These are phyloP conservation scores for Rhynchotus rufescens DNA, from an alignment of 2,797 vertebrate genomes.

Conservation along the genomic window DNA sequence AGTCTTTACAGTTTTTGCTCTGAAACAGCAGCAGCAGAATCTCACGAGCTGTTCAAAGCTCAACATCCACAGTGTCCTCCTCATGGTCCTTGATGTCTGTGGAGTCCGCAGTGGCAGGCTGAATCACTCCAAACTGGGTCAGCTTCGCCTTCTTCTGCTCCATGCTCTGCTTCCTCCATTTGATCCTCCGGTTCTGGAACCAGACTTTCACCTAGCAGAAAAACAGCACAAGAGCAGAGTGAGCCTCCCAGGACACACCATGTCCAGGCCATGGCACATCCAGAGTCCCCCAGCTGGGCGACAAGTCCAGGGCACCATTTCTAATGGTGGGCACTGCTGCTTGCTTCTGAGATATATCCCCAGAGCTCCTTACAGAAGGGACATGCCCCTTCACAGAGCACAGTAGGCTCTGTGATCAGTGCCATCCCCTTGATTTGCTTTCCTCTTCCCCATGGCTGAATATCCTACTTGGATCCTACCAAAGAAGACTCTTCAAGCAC, in stretches of 20 bases:
- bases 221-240: neutral
- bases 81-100: constrained; percentile 19
- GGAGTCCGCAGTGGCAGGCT: neutral
- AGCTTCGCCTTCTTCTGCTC: constrained; percentile 78
- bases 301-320: neutral
- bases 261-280: neutral
- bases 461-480: neutral
- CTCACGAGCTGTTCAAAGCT: neutral
- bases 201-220: constrained; percentile 82
- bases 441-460: neutral
- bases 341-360: neutral
- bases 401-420: neutral
- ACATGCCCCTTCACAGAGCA: neutral
- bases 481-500: neutral
- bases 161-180: constrained; percentile 83
- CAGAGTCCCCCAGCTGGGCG: neutral
- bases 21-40: neutral
- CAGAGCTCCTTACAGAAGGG: neutral
- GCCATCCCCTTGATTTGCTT: neutral
- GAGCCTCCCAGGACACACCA: neutral
- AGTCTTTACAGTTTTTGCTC: neutral
- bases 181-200: constrained; percentile 87
- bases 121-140: constrained; percentile 13
- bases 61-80: neutral
- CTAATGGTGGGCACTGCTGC: neutral